A percentile compares a stretch with the other conserved stretches of the same genome.
These are phyloP conservation scores for Zaprionus lineosus DNA, from an alignment of 2,888 invertebrate species.

Conservation along the genomic window DNA sequence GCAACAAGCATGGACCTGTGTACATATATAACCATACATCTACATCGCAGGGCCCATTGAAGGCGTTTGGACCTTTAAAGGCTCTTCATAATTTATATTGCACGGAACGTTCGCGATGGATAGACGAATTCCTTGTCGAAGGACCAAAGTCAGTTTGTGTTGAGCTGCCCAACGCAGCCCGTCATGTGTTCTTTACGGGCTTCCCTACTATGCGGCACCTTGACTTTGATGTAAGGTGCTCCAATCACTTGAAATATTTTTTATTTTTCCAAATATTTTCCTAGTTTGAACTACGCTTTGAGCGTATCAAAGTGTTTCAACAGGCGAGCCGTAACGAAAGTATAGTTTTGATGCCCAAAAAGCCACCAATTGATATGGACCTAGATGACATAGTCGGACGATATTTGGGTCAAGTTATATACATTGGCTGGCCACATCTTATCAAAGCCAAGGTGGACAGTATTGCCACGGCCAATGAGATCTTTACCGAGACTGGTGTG, in stretches of 20 bases:
- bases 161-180: conserved; percentile 66
- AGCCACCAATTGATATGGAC: conserved; percentile 55
- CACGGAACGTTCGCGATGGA: conserved; percentile 70
- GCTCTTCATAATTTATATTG: conserved; percentile 81
- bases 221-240: conserved; percentile 89
- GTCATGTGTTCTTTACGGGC: conserved; percentile 88
- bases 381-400: conserved; percentile 85
- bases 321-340: conserved; percentile 91
- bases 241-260: no score
- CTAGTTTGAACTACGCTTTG: conserved; percentile 86
- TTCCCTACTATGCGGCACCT: conserved; percentile 96
- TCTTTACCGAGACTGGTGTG: conserved; percentile 79
- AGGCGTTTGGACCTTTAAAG: conserved; percentile 86
- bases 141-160: conserved; percentile 59
- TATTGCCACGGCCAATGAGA: conserved; percentile 70
- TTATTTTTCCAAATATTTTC: not conserved
- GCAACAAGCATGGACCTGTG: conserved; percentile 95
- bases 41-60: conserved; percentile 84
- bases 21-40: conserved; percentile 88
- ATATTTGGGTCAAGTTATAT: conserved; percentile 89
- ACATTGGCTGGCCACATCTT: conserved; percentile 96
- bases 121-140: conserved; percentile 64
- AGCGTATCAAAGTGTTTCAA: conserved; percentile 94
- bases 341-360: conserved; percentile 89
- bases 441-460: conserved; percentile 89